These are phyloP conservation scores for Brachymystax lenok DNA, from an alignment of 2,797 vertebrate genomes.

Conservation along the genomic window DNA sequence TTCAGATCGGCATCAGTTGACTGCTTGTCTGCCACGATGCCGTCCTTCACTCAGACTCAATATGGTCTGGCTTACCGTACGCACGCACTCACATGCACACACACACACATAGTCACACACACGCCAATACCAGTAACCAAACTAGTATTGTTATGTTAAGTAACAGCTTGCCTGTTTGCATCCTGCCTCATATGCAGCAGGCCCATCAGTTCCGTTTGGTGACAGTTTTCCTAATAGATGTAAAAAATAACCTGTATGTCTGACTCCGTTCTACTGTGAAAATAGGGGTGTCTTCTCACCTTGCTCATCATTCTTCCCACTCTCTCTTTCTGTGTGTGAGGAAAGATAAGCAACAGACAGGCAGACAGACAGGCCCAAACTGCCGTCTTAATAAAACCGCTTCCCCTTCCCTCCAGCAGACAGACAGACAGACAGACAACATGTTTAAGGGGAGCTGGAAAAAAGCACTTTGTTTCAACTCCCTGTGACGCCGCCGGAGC, in stretches of 20 bases:
- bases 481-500: neutral
- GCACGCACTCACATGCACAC: neutral
- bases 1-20: neutral
- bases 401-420: neutral
- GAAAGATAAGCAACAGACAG: constrained; percentile 31
- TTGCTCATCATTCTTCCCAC: neutral
- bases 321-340: constrained; percentile 26
- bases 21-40: neutral
- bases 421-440: neutral
- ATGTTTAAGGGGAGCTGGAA: neutral
- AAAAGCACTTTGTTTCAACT: constrained; percentile 42
- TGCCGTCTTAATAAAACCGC: no score
- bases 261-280: neutral
- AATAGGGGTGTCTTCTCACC: neutral
- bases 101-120: neutral
- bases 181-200: neutral
- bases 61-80: no score
- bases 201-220: neutral
- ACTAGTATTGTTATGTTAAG: neutral
- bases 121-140: neutral
- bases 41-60: neutral
- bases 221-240: neutral
- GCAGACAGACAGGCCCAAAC: no score
- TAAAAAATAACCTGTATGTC: neutral
- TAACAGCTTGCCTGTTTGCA: neutral